A percentile compares a stretch with the other conserved stretches of the same genome.
phyloP scores from a whole-genome alignment of 2,113 vertebrate species.

The Plecotus auritus region DNA sequence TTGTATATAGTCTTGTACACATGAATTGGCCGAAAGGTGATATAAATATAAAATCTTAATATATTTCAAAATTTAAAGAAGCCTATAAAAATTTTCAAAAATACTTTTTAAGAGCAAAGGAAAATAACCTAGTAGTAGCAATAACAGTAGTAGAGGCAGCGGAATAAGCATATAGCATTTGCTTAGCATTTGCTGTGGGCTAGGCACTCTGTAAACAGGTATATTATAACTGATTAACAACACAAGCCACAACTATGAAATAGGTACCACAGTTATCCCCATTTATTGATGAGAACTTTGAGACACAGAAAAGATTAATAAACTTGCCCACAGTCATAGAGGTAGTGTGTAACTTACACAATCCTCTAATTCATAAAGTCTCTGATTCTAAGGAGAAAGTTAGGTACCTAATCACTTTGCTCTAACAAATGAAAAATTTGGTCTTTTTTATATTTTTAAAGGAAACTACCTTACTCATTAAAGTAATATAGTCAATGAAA shows the following conservation, averaged over 20 bases:
- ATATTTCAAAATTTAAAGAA: conserved; percentile 1
- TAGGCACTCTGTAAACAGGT: not conserved
- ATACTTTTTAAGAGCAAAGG: not conserved
- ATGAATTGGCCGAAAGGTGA: not conserved
- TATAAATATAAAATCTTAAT: not conserved
- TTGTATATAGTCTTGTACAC: not conserved
- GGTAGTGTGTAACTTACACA: not conserved
- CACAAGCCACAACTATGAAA: not conserved
- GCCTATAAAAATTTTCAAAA: not conserved
- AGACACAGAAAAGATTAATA: not conserved
- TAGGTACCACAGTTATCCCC: not conserved
- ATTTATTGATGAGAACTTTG: not conserved
- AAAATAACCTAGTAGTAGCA: not conserved
- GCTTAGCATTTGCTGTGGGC: no score
- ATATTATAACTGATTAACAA: not conserved
- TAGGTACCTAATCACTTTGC: not conserved
- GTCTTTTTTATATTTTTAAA: conserved; percentile 4
- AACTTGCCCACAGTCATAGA: not conserved
- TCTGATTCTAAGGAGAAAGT: not conserved
- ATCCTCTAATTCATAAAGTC: not conserved
- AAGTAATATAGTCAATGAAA: not conserved
- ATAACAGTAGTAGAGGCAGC: not conserved
- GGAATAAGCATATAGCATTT: not conserved
- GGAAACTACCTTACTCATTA: not conserved
- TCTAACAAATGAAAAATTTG: not conserved